phyloP scores from a whole-genome alignment of 2,888 invertebrate species.

The Oeneis ivallda region DNA sequence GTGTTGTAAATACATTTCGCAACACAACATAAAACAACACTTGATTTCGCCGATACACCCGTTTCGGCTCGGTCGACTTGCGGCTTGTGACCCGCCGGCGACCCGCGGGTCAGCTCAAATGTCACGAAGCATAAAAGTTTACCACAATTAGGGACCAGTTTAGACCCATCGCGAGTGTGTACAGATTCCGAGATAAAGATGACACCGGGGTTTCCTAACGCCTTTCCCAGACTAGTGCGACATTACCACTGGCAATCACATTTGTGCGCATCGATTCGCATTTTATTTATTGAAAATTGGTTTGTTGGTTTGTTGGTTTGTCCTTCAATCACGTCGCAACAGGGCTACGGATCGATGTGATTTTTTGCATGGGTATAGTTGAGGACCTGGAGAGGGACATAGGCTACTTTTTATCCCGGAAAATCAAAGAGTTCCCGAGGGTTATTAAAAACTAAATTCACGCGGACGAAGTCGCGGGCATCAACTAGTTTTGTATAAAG shows the following conservation, averaged over 20 bases:
- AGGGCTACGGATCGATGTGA: no score
- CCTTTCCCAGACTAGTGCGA: background rate
- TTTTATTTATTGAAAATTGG: no score
- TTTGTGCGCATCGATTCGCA: no score
- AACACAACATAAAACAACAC: slow-evolving; percentile 37
- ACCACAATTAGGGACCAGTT: slow-evolving; percentile 28
- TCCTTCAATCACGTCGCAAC: no score
- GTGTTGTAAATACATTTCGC: slow-evolving; percentile 34
- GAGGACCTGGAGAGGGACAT: no score
- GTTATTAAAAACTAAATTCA: no score
- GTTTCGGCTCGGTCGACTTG: slow-evolving; percentile 37
- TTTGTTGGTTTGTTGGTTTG: no score
- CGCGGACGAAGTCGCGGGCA: no score
- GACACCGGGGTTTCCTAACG: slow-evolving; percentile 18
- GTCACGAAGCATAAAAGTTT: slow-evolving; percentile 35
- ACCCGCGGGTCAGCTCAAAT: slow-evolving; percentile 34
- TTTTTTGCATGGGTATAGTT: no score
- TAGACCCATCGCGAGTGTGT: slow-evolving; percentile 18
- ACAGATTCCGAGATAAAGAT: slow-evolving; percentile 19
- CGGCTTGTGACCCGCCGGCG: slow-evolving; percentile 26
- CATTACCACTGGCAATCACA: background rate
- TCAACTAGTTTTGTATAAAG: no score
- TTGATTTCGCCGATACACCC: slow-evolving; percentile 33
- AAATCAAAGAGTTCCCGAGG: no score
- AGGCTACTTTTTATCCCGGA: no score